Base-by-base conservation (phyloP, 2,888 invertebrate genomes). In the Parnassius mnemosyne region DNA sequence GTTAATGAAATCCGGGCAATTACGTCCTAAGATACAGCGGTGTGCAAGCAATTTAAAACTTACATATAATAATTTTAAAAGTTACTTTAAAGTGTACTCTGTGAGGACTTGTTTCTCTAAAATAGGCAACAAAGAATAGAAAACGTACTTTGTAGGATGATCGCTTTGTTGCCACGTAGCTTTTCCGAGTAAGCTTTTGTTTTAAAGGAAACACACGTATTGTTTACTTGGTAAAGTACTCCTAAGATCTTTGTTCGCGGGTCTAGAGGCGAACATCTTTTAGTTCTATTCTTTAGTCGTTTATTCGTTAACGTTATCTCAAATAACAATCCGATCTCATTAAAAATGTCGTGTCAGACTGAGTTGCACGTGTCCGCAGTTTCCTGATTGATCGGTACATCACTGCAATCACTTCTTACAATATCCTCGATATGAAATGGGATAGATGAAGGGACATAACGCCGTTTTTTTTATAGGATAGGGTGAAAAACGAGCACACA, bases 1-100 rank as follows among this genome's bases (percentile, higher is more conserved):
- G 9, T 13, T 55, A 59, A 59, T 61, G 57, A 49, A 57, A 64
- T 65, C 63, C 52, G 13, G 53, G 61, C 64, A 66, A 66, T 56
- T 57, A 57, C 65, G 20, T 16, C 47, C 53, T 46, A 10, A 60
- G 54, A 43, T 20, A 42, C 53, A 47, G 10, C 2, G n/a, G 3
- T 12, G 25, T 9, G 12, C 60, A 44, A 10, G 9, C 50, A 43
- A 60, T 47, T 55, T 20, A 43, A 60, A 53, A 50, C 44, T 50
- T 16, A 43, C 25, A 1, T n/a, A 1, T 1, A 9, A 0, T 44
- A 25, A 55, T 44, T 51, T 50, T 55, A 51, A 54, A 51, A 50
- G 25, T 11, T 25, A 44, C 11, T 60, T 60, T 9, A 42, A 16
- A 43, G 0, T 54, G 44, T n/a, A 43, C 10, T 43, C 9, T 43